Evolutionary conservation across 2,888 invertebrate species (phyloP), one percentile per base, ranked within the genome.

Genomic region (Zonitis immaculata): DNA sequence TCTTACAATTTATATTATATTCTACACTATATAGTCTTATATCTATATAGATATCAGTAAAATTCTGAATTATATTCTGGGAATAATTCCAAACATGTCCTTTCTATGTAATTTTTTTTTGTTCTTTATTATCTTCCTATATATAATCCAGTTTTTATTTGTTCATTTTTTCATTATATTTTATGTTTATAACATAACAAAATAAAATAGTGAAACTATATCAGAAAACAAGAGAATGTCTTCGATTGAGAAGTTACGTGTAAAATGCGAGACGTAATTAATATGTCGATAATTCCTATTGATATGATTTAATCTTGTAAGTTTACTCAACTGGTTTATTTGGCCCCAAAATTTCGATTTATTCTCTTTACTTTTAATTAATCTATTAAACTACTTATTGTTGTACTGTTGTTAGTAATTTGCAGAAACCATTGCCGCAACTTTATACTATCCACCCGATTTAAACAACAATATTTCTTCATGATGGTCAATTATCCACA

Each of bases 401-500:
- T 35, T 8, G 7, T 32, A n/a, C n/a, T 32, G 16, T 7, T 16
- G 39, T 39, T 39, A 20, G 39, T 20, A 39, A 39, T 39, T 39
- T 39, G 20, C 39, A 39, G 39, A 39, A 32, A 20, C 39, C 39
- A 39, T 39, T 39, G n/a, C n/a, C n/a, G n/a, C 35, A 5, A 35
- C 14, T 35, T 18, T 18, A 1, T 30, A n/a, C 16, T 35, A 14
- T 32, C 32, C 25, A 6, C 9, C 35, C 18, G 39, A 18, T 39
- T 39, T 20, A 39, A 39, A 39, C 39, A 39, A 39, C 39, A 39
- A 39, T 39, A 39, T 39, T 39, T 39, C 39, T 39, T 39, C 39
- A 39, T 39, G 39, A 39, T 39, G 11, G 43, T 35, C 55, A 51
- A 55, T 55, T 55, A 55, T 52, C 55, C 45, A 49, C 55, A 42